phyloP scores from a whole-genome alignment of 2,113 vertebrate genomes.

The Empidonax alnorum region DNA sequence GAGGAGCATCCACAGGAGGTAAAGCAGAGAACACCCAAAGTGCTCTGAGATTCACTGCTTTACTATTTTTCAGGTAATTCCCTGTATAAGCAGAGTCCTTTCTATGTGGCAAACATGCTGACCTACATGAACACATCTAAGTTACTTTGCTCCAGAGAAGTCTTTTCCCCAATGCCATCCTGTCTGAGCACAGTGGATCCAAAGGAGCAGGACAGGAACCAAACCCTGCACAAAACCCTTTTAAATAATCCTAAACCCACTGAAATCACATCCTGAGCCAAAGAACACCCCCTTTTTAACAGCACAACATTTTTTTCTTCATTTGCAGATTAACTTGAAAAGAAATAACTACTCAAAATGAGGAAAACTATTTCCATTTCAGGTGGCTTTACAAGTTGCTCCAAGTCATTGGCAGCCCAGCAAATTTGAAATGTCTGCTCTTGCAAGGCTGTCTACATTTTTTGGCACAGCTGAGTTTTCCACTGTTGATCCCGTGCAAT shows the following conservation, averaged over 20 bases:
- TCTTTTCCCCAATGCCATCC: background rate
- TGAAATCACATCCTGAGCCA: background rate
- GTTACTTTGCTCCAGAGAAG: background rate
- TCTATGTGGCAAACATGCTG: rapidly evolving
- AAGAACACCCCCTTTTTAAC: background rate
- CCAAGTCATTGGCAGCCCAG: background rate
- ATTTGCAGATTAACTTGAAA: background rate
- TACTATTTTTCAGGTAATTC: background rate
- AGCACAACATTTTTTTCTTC: background rate
- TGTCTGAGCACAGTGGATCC: background rate
- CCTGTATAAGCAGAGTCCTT: background rate
- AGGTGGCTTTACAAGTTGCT: background rate
- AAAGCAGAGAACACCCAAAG: background rate
- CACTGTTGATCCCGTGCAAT: background rate
- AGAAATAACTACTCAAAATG: background rate
- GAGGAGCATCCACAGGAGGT: background rate
- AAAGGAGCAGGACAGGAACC: background rate
- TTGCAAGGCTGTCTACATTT: constrained; percentile 39
- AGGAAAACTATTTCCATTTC: constrained; percentile 23
- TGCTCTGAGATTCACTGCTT: background rate
- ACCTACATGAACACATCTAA: rapidly evolving
- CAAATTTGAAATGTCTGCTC: constrained; percentile 17
- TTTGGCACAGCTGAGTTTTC: constrained; percentile 27
- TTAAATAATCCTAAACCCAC: background rate
- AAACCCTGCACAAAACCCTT: background rate